phyloP scores from a whole-genome alignment of 1,140 invertebrate genomes.

The Akabosia matsudoensis region DNA sequence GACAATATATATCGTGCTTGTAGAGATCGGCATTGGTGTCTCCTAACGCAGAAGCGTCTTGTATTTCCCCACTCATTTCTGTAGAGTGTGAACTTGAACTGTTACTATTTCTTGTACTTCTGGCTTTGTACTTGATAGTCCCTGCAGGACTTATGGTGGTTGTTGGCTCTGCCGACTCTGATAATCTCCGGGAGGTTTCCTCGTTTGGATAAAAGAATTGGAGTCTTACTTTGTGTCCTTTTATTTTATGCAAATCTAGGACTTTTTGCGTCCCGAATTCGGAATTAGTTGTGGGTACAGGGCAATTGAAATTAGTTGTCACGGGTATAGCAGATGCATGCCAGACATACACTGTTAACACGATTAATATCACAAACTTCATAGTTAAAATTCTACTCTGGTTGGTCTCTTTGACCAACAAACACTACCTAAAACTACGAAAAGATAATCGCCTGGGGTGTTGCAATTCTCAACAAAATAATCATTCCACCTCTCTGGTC shows the following conservation, averaged over 20 bases:
- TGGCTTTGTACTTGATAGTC: not conserved
- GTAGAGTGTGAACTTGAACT: not conserved
- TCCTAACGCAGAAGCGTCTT: not conserved
- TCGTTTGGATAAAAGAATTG: slow-evolving; percentile 35
- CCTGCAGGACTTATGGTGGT: not conserved
- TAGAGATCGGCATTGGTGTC: not conserved
- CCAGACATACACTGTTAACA: not conserved
- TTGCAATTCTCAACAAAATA: too few species aligned
- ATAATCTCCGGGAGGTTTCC: not conserved
- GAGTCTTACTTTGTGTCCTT: slow-evolving; percentile 26
- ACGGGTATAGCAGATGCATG: not conserved
- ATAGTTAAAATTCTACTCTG: too few species aligned
- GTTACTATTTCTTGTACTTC: not conserved
- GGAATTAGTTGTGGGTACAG: not conserved
- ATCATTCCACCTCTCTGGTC: too few species aligned
- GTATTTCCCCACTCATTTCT: slow-evolving; percentile 3
- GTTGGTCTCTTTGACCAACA: too few species aligned
- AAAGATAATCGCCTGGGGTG: too few species aligned
- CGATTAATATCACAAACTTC: too few species aligned
- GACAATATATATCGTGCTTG: slow-evolving; percentile 33
- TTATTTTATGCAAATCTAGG: slow-evolving; percentile 23
- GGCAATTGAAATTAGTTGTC: not conserved
- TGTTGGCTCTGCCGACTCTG: not conserved
- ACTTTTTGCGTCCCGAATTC: slow-evolving; percentile 5
- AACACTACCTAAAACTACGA: too few species aligned